These are phyloP conservation scores for Pollenia griseotomentosa DNA, from an alignment of 2,888 invertebrate species.

Conservation along the genomic window DNA sequence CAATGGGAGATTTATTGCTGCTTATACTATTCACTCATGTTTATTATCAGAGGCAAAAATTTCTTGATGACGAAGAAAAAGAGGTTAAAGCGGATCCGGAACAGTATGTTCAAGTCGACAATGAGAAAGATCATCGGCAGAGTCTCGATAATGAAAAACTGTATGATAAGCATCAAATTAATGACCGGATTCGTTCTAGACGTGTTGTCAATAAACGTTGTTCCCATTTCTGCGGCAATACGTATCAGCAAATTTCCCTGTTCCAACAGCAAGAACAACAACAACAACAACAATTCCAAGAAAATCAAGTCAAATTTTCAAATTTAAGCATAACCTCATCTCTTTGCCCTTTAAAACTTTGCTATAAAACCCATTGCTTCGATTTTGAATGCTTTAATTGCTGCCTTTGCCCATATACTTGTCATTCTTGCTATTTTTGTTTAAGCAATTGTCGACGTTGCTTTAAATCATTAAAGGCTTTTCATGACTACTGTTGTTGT, in stretches of 20 bases:
- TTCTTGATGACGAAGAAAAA: background rate
- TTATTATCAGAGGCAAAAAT: conserved; percentile 54
- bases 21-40: conserved; percentile 64
- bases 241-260: conserved; percentile 58
- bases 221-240: conserved; percentile 60
- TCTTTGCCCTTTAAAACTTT: conserved; percentile 17
- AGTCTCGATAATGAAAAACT: conserved; percentile 1
- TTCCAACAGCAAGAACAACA: background rate
- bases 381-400: conserved; percentile 24
- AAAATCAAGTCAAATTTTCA: conserved; percentile 27
- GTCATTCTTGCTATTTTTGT: conserved; percentile 26
- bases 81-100: background rate
- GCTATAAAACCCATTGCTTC: conserved; percentile 15
- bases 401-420: conserved; percentile 52
- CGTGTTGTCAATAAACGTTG: conserved; percentile 32
- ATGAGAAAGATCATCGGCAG: background rate
- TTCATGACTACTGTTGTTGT: conserved; percentile 32
- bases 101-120: background rate
- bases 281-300: no score
- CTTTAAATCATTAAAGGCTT: conserved; percentile 51
- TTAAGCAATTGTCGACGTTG: conserved; percentile 44
- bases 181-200: background rate
- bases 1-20: conserved; percentile 52
- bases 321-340: background rate
- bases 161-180: conserved; percentile 47